Percentiles rank a stretch among this genome's conserved stretches.
These are phyloP conservation scores for Sterrhoptilus dennistouni DNA, from an alignment of 2,113 vertebrate genomes.

Conservation along the genomic window DNA sequence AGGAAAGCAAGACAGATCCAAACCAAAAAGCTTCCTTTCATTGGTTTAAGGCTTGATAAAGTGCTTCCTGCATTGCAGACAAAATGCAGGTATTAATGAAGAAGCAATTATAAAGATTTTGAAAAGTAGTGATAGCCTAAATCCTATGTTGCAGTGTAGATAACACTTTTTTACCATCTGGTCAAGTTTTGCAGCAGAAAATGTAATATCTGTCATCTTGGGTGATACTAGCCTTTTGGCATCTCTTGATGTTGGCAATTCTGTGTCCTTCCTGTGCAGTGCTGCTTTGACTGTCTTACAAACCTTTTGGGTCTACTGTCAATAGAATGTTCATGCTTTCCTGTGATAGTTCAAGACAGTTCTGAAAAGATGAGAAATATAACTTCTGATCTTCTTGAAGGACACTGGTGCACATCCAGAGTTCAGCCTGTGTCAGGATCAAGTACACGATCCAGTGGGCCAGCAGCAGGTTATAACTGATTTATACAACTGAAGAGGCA, in stretches of 20 bases:
- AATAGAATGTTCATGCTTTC: background rate
- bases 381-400: background rate
- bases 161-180: background rate
- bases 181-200: background rate
- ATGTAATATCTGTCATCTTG: background rate
- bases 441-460: rapidly evolving
- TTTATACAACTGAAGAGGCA: background rate
- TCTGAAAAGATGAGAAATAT: background rate
- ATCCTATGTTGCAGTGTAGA: background rate
- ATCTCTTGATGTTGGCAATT: background rate
- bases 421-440: background rate
- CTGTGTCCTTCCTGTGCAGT: background rate
- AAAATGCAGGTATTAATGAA: background rate
- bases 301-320: background rate
- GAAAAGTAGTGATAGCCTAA: background rate
- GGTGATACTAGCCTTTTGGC: background rate
- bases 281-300: background rate
- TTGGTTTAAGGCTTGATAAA: background rate
- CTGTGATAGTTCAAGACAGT: background rate
- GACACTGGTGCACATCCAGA: background rate
- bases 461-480: background rate
- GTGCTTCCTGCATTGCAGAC: background rate
- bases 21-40: background rate
- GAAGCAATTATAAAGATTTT: background rate
- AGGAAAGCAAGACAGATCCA: background rate